Evolutionary conservation across 2,888 invertebrate genomes (phyloP), one percentile per base, ranked within the genome.

Genomic region (Orthosia incerta): DNA sequence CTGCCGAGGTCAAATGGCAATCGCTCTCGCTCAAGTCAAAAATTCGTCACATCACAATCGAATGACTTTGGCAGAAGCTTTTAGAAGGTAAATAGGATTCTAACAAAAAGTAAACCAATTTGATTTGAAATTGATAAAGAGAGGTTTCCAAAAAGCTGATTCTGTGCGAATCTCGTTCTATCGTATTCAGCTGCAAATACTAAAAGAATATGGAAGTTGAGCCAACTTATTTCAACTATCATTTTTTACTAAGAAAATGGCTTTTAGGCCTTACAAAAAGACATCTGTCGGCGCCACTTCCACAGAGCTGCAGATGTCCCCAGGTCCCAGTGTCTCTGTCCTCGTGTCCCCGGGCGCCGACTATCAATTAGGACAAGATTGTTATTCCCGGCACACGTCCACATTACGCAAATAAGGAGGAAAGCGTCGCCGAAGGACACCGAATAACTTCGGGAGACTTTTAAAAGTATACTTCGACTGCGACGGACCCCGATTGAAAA

Each of bases 351-450:
- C 56, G 63, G 56, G 59, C 72, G 61, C 59, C 50, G 70, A 69
- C 79, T 76, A 83, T 84, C 87, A 86, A 86, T 83, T 87, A 84
- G 76, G 65, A 68, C 72, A 61, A 63, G 74, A 73, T 86, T 86
- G 84, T 77, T 83, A 87, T 87, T 86, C 87, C 51, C 65, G 61
- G 71, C 87, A 86, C 86, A 79, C 72, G 76, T 75, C 61, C 74
- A 74, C 82, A 86, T 83, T 86, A 86, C 84, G 86, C 86, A 86
- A 87, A 87, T 87, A 87, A 82, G 82, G 56, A 80, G 72, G 82
- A 81, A 84, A 76, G 71, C 46, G 70, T 55, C 79, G 72, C 55
- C 76, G 70, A 82, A 87, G 81, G 81, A 79, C 77, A 71, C 26
- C 48, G 77, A 84, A 84, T 75, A 84, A 82, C 76, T 84, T 84